Evolutionary conservation across 2,113 vertebrate species (phyloP).

Genomic region (Syngnathus typhle): DNA sequence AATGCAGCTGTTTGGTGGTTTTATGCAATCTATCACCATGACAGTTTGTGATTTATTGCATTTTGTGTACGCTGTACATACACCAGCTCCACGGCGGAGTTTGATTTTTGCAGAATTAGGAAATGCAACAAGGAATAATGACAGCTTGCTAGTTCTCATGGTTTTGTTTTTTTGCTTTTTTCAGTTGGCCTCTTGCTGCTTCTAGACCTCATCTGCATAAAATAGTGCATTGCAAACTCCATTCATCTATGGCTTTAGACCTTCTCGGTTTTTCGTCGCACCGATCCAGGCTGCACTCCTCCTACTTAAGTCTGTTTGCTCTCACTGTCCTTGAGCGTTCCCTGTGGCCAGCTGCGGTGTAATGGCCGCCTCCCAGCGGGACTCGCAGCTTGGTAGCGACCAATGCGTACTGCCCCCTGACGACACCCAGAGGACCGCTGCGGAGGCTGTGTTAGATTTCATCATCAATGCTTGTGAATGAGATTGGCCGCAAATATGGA

Average conservation of each 20-base stretch:
- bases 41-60: too few relatives aligned
- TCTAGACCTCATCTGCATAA: too few relatives aligned
- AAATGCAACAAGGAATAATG: too few relatives aligned
- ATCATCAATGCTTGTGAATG: neutral
- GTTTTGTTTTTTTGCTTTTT: too few relatives aligned
- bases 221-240: neutral
- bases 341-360: neutral
- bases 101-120: too few relatives aligned
- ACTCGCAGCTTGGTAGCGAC: neutral
- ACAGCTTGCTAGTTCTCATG: too few relatives aligned
- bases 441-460: slow-evolving; percentile 1
- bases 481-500: neutral
- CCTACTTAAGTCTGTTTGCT: neutral
- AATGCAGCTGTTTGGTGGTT: too few relatives aligned
- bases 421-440: neutral
- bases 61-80: too few relatives aligned
- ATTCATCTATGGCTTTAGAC: neutral
- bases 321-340: slow-evolving; percentile 6
- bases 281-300: neutral
- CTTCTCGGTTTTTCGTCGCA: neutral
- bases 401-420: neutral
- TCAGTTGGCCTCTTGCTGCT: too few relatives aligned
- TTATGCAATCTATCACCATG: too few relatives aligned
- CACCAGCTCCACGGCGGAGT: too few relatives aligned
- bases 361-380: neutral